A percentile compares a stretch with the other conserved stretches of the same genome.
phyloP scores from a whole-genome alignment of 2,888 invertebrate genomes.

The Nebria brevicollis region DNA sequence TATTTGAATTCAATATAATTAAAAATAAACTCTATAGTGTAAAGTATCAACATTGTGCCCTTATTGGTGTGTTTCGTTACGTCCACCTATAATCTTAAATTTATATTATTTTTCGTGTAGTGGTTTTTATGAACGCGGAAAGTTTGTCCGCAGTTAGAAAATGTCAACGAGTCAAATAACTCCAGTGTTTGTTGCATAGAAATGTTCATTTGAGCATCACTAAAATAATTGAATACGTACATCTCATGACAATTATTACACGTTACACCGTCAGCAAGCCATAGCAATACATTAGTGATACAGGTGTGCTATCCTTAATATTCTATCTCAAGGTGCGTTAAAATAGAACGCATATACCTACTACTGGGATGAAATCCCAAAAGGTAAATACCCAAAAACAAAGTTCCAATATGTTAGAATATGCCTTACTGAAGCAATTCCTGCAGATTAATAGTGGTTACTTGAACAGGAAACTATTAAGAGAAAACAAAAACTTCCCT shows the following conservation, averaged over 20 bases:
- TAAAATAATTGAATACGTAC: not conserved
- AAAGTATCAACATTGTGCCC: too few species aligned
- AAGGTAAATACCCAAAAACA: too few species aligned
- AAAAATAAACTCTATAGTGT: too few species aligned
- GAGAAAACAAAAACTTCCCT: too few species aligned
- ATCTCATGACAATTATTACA: not conserved
- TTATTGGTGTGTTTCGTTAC: too few species aligned
- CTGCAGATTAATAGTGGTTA: too few species aligned
- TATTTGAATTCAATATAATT: too few species aligned
- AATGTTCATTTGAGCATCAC: not conserved
- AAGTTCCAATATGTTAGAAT: too few species aligned
- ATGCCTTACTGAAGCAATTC: too few species aligned
- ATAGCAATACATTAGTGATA: constrained; percentile 17
- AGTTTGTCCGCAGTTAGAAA: not conserved
- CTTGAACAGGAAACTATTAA: too few species aligned
- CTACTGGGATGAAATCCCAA: too few species aligned
- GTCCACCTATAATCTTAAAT: too few species aligned
- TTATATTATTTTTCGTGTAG: not conserved
- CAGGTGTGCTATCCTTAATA: not conserved
- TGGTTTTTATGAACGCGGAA: not conserved
- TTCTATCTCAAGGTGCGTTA: not conserved
- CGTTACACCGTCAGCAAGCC: not conserved
- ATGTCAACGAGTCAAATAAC: not conserved
- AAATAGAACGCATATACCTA: not conserved
- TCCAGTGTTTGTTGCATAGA: not conserved